Evolutionary conservation across 2,797 vertebrate genomes (phyloP).

Genomic region (Eremophila alpestris): DNA sequence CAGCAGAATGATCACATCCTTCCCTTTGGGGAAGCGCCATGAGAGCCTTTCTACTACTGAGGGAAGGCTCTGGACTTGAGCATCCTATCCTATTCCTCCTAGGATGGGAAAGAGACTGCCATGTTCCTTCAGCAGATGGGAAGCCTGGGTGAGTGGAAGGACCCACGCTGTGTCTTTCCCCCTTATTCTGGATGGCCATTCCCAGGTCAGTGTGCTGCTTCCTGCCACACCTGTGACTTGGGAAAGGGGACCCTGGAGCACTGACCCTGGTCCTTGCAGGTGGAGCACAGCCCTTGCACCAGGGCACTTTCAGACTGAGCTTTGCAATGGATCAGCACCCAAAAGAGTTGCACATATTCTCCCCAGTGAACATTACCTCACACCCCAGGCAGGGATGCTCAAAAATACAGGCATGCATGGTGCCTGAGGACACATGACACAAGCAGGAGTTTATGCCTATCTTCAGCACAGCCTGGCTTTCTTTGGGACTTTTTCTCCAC

Average conservation of each 20-base stretch:
- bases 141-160: background rate
- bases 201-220: background rate
- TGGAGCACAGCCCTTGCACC: background rate
- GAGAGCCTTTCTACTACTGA: background rate
- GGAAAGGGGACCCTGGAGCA: background rate
- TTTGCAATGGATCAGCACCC: background rate
- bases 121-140: background rate
- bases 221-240: background rate
- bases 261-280: accelerated
- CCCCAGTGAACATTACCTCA: background rate
- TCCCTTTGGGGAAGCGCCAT: background rate
- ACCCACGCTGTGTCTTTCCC: accelerated
- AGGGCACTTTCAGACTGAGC: background rate
- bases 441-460: background rate
- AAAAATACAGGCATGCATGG: background rate
- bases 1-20: background rate
- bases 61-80: background rate
- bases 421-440: background rate
- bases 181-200: background rate
- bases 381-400: background rate
- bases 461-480: background rate
- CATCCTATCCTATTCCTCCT: background rate
- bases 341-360: background rate
- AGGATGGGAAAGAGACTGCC: background rate
- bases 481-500: background rate